Evolutionary conservation across 2,113 vertebrate genomes (phyloP), one percentile per base, ranked within the genome.

Genomic region (Mola mola): DNA sequence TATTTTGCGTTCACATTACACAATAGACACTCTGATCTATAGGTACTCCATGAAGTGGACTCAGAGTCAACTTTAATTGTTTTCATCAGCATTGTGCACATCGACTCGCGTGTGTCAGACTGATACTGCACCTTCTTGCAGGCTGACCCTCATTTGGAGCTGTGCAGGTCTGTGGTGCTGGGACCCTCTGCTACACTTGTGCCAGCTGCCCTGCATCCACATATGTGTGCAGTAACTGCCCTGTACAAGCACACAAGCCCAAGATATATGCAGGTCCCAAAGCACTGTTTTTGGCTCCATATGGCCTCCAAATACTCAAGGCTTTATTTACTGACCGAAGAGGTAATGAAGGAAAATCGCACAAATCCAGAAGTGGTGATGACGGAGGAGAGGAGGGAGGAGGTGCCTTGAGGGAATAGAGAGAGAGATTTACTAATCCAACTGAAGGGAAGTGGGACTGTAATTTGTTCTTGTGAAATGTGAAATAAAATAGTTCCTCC

Each of bases 331-430:
- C 55, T 25, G 57, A 76, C 61, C 58, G 38, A 50, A 51, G 69
- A 69, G 59, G 59, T 66, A 67, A 82, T 65, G 60, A 78, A 61
- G 50, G 72, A 69, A 78, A 87, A 75, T 81, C 52, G 41, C 50
- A 56, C 26, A 65, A 60, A 84, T 70, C 59, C 68, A 72, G 79
- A 72, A 37, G 56, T 61, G 59, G 75, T 78, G 79, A 72, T 68
- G 79, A 88, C 20, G 6, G 78, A 81, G 36, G 56, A 2, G 24
- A 41, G 42, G 64, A 51, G 56, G 46, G 59, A 49, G 37, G 29
- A 49, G 63, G 24, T 8, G 28, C 37, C 42, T 34, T 8, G 3
- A 53, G 41, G 47, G 41, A 26, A 55, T 24, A 36, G 60, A 34
- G 41, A 67, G 36, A 48, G 59, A 59, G 50, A 53, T 57, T 68